Evolutionary conservation across 2,113 vertebrate species (phyloP).

Genomic region (Anoplopoma fimbria): DNA sequence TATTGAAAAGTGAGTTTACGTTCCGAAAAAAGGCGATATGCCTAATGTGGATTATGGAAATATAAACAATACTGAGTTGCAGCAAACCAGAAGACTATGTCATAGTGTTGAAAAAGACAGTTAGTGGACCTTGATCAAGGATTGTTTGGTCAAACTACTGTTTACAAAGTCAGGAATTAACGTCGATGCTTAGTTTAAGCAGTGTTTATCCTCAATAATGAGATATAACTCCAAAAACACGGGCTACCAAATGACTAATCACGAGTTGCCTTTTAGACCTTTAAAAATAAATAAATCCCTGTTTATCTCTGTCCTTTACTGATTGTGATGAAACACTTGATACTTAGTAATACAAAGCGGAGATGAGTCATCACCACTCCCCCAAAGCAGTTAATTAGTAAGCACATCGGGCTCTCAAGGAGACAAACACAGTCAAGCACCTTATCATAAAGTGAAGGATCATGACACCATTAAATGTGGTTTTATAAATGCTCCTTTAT

Average conservation of each 20-base stretch:
- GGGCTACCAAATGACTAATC: background rate
- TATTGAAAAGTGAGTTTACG: background rate
- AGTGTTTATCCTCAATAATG: background rate
- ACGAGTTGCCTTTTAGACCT: background rate
- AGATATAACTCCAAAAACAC: background rate
- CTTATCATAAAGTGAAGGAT: slow-evolving; percentile 46
- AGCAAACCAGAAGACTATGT: background rate
- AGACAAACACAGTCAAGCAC: slow-evolving; percentile 40
- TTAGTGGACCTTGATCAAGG: background rate
- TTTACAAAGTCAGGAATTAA: background rate
- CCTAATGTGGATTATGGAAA: background rate
- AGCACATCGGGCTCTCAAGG: slow-evolving; percentile 31
- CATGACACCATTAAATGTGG: slow-evolving; percentile 28
- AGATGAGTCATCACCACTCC: slow-evolving; percentile 56
- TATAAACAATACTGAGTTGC: background rate
- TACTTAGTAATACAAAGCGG: slow-evolving; percentile 10
- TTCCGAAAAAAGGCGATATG: background rate
- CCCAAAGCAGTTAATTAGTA: slow-evolving; percentile 29
- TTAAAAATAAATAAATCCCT: background rate
- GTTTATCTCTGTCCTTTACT: background rate
- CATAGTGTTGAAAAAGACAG: background rate
- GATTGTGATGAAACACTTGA: slow-evolving; percentile 17
- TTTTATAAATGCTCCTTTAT: slow-evolving; percentile 38
- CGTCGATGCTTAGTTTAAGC: background rate
- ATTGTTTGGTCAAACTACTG: background rate